Conservation (phyloP, 2,888 invertebrate genomes). For the Entomobrya multifasciata region DNA sequence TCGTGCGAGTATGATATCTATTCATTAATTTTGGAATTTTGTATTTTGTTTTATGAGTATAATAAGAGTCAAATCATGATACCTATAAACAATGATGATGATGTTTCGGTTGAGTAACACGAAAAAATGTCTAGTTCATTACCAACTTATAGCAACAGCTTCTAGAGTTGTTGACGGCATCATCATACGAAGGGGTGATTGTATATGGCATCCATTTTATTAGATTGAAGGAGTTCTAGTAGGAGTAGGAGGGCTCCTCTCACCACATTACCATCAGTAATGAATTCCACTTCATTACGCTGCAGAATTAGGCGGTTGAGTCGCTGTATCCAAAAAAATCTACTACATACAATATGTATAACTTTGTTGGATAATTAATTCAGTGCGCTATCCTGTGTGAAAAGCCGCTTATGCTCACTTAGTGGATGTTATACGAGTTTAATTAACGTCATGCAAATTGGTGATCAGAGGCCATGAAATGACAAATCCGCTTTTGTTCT, state of each 20-base stretch:
- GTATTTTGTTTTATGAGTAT: not conserved
- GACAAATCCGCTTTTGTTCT: constrained; percentile 54
- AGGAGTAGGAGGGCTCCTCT: no score
- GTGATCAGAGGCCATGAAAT: constrained; percentile 60
- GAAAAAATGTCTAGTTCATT: constrained; percentile 64
- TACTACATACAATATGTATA: not conserved
- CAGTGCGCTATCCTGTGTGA: constrained; percentile 2
- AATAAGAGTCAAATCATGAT: not conserved
- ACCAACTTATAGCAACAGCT: constrained; percentile 19
- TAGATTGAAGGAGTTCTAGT: no score
- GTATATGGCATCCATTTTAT: not conserved
- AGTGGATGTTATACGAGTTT: constrained; percentile 28
- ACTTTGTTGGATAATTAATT: constrained; percentile 27
- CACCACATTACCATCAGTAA: constrained; percentile 28
- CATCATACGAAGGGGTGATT: not conserved
- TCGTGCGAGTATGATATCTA: constrained; percentile 14
- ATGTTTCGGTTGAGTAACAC: constrained; percentile 51
- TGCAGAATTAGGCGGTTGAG: not conserved
- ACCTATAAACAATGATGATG: not conserved
- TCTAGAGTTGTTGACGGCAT: not conserved
- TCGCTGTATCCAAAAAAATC: constrained; percentile 9
- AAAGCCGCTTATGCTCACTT: constrained; percentile 42
- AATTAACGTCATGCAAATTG: constrained; percentile 61
- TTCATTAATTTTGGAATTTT: not conserved
- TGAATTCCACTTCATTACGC: constrained; percentile 29